phyloP scores from a whole-genome alignment of 2,797 vertebrate genomes.

The Oryzias sinensis region DNA sequence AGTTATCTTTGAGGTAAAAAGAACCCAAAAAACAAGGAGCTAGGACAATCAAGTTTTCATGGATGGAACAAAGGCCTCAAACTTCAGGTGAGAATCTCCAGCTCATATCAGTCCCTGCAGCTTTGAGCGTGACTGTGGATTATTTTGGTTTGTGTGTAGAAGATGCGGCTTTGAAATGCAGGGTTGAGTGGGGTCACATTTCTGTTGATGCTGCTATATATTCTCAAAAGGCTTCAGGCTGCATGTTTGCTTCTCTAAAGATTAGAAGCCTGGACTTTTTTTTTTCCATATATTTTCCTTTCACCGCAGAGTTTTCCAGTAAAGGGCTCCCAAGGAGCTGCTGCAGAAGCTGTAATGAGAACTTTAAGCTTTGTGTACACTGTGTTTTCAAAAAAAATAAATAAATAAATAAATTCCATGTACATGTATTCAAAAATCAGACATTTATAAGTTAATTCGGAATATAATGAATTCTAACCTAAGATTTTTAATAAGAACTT shows the following conservation, averaged over 20 bases:
- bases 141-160: too few species aligned
- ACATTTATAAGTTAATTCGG: neutral
- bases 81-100: too few species aligned
- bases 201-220: constrained; percentile 9
- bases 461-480: too few species aligned
- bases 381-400: constrained; percentile 6
- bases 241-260: constrained; percentile 24
- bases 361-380: constrained; percentile 9
- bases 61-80: too few species aligned
- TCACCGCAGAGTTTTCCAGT: neutral
- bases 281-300: constrained; percentile 2
- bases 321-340: constrained; percentile 1
- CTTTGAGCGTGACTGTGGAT: too few species aligned
- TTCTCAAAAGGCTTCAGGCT: constrained; percentile 9
- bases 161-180: neutral
- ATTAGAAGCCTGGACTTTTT: constrained; percentile 23
- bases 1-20: too few species aligned
- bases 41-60: too few species aligned
- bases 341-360: constrained; percentile 2
- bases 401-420: neutral
- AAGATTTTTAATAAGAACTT: too few species aligned
- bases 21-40: too few species aligned
- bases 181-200: constrained; percentile 13
- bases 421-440: neutral
- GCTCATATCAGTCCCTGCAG: too few species aligned